A percentile compares a stretch with the other conserved stretches of the same genome.
These are phyloP conservation scores for Eurytoma californica DNA, from an alignment of 2,888 invertebrate genomes.

Conservation along the genomic window DNA sequence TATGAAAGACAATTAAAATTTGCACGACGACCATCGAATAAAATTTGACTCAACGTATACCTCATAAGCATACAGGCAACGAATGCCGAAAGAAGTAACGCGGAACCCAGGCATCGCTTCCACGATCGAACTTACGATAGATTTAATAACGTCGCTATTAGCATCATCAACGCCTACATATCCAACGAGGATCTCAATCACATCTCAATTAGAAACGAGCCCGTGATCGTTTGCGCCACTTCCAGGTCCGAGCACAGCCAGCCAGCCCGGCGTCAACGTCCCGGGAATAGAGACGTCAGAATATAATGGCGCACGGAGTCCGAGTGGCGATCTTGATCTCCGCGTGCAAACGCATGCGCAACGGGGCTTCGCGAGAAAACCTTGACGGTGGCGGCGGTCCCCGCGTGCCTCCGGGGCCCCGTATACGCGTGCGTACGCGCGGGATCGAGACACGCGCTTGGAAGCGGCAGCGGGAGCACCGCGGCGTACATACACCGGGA, in stretches of 20 bases:
- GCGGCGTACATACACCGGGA: slow-evolving; percentile 8
- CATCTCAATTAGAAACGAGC: background rate
- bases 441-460: slow-evolving; percentile 12
- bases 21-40: no score
- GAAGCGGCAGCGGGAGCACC: slow-evolving; percentile 35
- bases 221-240: background rate
- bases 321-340: slow-evolving; percentile 10
- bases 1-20: no score
- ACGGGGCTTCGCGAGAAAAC: slow-evolving; percentile 22
- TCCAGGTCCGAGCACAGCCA: background rate
- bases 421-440: slow-evolving; percentile 17
- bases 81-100: no score
- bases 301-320: slow-evolving; percentile 1
- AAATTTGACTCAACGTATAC: no score
- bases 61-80: no score
- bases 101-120: no score
- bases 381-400: slow-evolving; percentile 3
- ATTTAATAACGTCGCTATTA: no score
- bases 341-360: background rate
- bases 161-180: no score
- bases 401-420: no score
- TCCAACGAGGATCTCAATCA: no score
- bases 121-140: no score
- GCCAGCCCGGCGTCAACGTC: background rate
- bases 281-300: slow-evolving; percentile 37